Percentiles rank a stretch among this genome's conserved stretches.
Evolutionary conservation across 2,113 vertebrate species (phyloP).

Genomic region (Mobula hypostoma): DNA sequence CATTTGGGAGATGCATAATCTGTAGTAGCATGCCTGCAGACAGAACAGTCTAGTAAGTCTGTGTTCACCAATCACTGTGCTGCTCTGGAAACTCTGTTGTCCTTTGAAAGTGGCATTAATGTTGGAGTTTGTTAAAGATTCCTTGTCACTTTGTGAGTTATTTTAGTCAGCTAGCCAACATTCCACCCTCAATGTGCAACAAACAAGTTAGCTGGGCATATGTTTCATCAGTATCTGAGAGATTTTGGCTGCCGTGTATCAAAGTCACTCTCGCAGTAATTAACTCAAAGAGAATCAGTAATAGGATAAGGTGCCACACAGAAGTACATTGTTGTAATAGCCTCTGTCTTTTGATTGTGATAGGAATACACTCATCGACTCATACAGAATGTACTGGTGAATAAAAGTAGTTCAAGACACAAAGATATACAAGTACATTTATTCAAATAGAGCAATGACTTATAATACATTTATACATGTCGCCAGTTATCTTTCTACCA

Average conservation of each 20-base stretch:
- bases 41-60: not conserved
- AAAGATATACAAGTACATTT: conserved; percentile 23
- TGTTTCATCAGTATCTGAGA: not conserved
- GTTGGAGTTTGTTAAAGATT: not conserved
- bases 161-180: not conserved
- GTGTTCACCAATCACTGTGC: not conserved
- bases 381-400: not conserved
- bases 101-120: not conserved
- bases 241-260: not conserved
- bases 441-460: conserved; percentile 38
- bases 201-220: not conserved
- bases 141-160: not conserved
- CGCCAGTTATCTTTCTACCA: conserved; percentile 28
- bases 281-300: not conserved
- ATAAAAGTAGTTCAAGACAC: not conserved
- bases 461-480: conserved; percentile 37
- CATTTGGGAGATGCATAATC: not conserved
- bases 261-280: not conserved
- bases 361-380: not conserved
- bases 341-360: not conserved
- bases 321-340: too few species aligned
- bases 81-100: not conserved
- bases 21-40: not conserved
- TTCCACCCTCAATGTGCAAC: not conserved
- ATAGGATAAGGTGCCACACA: not conserved